A percentile compares a stretch with the other conserved stretches of the same genome.
These are phyloP conservation scores for Colinus virginianus DNA, from an alignment of 2,113 vertebrate genomes.

Conservation along the genomic window DNA sequence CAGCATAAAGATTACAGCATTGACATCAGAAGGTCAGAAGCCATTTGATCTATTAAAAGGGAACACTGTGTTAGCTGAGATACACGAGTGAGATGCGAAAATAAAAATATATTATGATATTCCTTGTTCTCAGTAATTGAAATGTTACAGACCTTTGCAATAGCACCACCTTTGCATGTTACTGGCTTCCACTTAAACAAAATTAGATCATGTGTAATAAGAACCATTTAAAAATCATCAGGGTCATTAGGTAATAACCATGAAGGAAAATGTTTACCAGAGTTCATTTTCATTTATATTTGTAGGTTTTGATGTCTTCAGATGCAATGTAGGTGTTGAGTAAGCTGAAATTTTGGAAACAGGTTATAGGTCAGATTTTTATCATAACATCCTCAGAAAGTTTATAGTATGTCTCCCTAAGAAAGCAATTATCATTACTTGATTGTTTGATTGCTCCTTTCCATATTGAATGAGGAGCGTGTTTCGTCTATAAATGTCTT, in stretches of 20 bases:
- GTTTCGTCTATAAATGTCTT: neutral
- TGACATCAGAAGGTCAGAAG: neutral
- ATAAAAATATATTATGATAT: neutral
- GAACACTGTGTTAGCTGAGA: neutral
- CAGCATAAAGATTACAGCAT: neutral
- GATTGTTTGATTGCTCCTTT: neutral
- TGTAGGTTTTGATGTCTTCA: neutral
- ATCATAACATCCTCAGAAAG: neutral
- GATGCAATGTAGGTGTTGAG: neutral
- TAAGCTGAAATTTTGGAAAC: neutral
- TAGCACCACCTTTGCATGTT: neutral
- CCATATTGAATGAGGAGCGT: accelerated
- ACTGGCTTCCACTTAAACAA: accelerated
- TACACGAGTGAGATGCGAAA: neutral
- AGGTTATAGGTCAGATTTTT: neutral
- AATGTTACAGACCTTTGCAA: neutral
- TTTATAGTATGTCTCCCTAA: neutral
- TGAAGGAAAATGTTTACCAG: neutral
- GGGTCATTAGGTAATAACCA: neutral
- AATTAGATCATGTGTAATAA: neutral
- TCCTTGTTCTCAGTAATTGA: neutral
- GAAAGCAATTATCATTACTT: neutral
- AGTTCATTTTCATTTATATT: neutral
- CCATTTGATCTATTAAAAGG: neutral
- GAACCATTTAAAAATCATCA: neutral